phyloP scores from a whole-genome alignment of 2,113 vertebrate genomes.

The Ornithorhynchus anatinus region DNA sequence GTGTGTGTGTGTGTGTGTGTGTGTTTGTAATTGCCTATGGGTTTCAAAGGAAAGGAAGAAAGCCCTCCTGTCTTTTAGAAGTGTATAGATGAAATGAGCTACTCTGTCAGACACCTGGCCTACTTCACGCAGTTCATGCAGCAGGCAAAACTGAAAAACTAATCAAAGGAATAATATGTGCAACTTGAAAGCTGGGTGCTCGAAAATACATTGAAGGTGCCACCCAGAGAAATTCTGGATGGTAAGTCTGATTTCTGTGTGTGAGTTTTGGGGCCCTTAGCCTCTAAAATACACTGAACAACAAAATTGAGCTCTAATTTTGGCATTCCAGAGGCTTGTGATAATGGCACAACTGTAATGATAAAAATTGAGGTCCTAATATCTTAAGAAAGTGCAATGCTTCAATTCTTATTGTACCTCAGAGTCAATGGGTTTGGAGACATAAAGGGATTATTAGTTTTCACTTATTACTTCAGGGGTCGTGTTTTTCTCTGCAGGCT shows the following conservation, averaged over 20 bases:
- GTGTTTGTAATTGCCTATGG: too few relatives aligned
- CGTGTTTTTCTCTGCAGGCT: background rate
- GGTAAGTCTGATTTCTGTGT: background rate
- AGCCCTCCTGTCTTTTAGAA: background rate
- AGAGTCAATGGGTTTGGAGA: background rate
- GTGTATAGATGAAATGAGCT: background rate
- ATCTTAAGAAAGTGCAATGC: rapidly evolving
- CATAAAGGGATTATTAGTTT: background rate
- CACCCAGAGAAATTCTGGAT: background rate
- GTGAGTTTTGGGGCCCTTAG: background rate
- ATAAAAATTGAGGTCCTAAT: background rate
- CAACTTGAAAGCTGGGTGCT: too few relatives aligned
- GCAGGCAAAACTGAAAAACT: background rate
- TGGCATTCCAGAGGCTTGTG: rapidly evolving
- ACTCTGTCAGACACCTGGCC: background rate
- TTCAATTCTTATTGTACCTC: background rate
- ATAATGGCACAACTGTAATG: rapidly evolving
- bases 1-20: too few relatives aligned
- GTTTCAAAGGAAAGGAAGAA: background rate
- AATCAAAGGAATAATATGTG: background rate
- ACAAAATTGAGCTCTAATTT: background rate
- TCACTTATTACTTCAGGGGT: background rate
- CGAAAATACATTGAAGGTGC: background rate
- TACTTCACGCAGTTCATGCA: background rate
- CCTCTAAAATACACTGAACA: background rate